Evolutionary conservation across 2,113 vertebrate species (phyloP).

Genomic region (Odocoileus virginianus): DNA sequence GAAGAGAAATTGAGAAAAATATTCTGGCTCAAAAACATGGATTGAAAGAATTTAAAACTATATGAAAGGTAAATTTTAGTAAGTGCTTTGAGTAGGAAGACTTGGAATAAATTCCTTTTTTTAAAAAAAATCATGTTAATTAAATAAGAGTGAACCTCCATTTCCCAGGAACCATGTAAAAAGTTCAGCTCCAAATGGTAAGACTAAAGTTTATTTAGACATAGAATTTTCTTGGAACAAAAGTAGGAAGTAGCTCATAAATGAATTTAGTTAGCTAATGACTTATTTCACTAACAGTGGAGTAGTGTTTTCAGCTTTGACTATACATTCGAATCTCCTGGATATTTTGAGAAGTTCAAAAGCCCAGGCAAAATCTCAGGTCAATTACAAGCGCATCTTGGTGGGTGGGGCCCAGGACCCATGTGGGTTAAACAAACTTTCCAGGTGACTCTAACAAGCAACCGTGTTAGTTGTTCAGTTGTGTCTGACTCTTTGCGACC

Average conservation of each 20-base stretch:
- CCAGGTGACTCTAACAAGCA: not conserved
- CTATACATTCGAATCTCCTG: not conserved
- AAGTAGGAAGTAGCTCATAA: not conserved
- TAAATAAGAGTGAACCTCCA: not conserved
- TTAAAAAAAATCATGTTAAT: not conserved
- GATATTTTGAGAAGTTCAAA: not conserved
- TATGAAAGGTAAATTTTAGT: not conserved
- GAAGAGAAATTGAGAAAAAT: not conserved
- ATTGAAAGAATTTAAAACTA: not conserved
- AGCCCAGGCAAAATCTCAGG: not conserved
- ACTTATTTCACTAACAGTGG: not conserved
- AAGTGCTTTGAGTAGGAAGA: not conserved
- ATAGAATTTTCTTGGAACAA: conserved; percentile 11
- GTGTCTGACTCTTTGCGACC: not conserved
- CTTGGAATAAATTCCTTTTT: not conserved
- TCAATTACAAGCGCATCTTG: not conserved
- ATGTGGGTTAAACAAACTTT: not conserved
- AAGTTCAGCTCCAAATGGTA: not conserved
- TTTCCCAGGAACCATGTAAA: not conserved
- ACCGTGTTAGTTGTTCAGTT: not conserved
- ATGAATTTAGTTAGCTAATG: not conserved
- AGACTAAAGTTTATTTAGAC: not conserved
- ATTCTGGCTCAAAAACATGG: not conserved
- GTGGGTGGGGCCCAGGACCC: not conserved
- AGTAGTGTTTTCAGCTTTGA: not conserved